phyloP scores from a whole-genome alignment of 2,797 vertebrate genomes.

The Phoxinus dragarum region DNA sequence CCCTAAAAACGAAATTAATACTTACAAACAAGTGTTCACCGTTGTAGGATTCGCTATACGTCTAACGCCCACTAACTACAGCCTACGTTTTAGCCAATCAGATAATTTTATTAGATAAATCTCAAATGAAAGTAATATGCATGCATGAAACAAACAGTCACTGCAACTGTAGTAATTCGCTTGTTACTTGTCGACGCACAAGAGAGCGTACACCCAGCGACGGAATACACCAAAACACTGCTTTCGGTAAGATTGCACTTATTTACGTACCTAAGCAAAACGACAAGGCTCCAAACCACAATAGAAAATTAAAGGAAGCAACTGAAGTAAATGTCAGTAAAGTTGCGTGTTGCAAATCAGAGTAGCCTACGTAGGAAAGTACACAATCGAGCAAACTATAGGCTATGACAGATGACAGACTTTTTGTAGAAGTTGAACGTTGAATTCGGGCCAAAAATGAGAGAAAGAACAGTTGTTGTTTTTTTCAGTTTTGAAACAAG shows the following conservation, averaged over 20 bases:
- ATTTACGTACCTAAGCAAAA: neutral
- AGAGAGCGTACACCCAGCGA: neutral
- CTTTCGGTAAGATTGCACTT: neutral
- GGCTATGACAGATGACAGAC: neutral
- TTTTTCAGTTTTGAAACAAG: slow-evolving; percentile 11
- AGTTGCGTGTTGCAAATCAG: no score
- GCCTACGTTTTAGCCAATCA: neutral
- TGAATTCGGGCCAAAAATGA: neutral
- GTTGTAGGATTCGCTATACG: neutral
- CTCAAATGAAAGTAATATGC: neutral
- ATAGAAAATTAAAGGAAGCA: neutral
- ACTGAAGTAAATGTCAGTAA: neutral
- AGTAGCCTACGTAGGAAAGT: neutral
- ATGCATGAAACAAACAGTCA: neutral
- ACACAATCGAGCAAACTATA: no score
- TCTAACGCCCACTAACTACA: neutral
- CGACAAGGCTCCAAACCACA: neutral
- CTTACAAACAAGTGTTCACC: neutral
- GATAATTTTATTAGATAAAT: neutral
- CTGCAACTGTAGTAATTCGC: neutral
- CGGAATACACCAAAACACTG: neutral
- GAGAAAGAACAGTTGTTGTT: neutral
- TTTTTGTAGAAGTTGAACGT: neutral
- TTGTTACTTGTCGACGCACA: neutral
- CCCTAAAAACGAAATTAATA: neutral